These are phyloP conservation scores for Pseudonaja textilis DNA, from an alignment of 2,113 vertebrate genomes.

Conservation along the genomic window DNA sequence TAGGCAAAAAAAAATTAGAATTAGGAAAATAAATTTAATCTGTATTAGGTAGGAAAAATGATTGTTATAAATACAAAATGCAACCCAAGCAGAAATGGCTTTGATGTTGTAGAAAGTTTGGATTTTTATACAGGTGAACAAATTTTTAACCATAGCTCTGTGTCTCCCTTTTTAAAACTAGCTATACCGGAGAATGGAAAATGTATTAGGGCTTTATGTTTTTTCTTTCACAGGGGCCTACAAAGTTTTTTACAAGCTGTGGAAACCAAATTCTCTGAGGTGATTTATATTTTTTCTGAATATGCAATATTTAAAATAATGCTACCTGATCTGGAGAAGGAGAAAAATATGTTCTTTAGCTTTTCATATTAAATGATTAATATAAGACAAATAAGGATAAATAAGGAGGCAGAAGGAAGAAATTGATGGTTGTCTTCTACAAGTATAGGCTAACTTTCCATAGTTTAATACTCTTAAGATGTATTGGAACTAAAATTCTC, in stretches of 20 bases:
- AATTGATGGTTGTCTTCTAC: not conserved
- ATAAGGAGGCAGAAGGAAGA: not conserved
- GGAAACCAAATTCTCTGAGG: slow-evolving; percentile 81
- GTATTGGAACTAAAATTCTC: not conserved
- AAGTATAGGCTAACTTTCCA: not conserved
- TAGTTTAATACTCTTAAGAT: not conserved
- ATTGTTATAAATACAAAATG: not conserved
- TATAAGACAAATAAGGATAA: not conserved
- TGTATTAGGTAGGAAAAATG: not conserved
- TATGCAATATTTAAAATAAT: not conserved
- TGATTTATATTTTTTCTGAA: slow-evolving; percentile 49
- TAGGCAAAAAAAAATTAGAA: not conserved
- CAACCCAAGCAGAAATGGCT: not conserved
- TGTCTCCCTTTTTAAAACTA: slow-evolving; percentile 8
- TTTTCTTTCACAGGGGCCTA: slow-evolving; percentile 81
- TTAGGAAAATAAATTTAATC: not conserved
- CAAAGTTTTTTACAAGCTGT: slow-evolving; percentile 77
- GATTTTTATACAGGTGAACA: slow-evolving; percentile 12
- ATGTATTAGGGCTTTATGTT: slow-evolving; percentile 22
- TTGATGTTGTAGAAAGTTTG: not conserved
- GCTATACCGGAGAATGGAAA: accelerated
- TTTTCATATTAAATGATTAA: not conserved
- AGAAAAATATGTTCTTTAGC: not conserved
- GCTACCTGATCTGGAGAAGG: not conserved
- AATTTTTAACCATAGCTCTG: slow-evolving; percentile 1